These are phyloP conservation scores for Trachymyrmex septentrionalis DNA, from an alignment of 1,140 invertebrate species.

Conservation along the genomic window DNA sequence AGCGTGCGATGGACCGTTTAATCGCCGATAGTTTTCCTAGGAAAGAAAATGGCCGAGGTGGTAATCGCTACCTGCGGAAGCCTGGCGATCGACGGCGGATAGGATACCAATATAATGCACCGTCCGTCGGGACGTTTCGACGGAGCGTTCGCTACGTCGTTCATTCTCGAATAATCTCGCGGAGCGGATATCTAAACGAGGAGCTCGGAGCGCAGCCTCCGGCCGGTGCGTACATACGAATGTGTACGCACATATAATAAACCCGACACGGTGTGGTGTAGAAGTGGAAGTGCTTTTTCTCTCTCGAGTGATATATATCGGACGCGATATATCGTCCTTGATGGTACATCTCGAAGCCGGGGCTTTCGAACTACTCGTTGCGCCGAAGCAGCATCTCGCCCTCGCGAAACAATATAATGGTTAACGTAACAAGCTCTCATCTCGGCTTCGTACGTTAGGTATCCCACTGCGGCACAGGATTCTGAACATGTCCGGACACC, in stretches of 20 bases:
- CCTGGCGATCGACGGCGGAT: conserved; percentile 65
- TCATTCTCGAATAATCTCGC: conserved; percentile 71
- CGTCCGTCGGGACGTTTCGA: conserved; percentile 56
- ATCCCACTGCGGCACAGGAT: conserved; percentile 69
- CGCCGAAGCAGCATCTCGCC: conserved; percentile 70
- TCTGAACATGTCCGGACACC: conserved; percentile 65
- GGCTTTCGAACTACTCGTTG: conserved; percentile 40
- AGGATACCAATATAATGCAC: conserved; percentile 59
- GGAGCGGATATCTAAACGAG: conserved; percentile 76
- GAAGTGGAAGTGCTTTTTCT: conserved; percentile 55
- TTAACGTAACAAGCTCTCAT: conserved; percentile 80
- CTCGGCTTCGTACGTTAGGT: conserved; percentile 55
- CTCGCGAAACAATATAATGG: conserved; percentile 79
- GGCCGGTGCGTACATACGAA: conserved; percentile 61
- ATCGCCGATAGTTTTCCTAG: conserved; percentile 54
- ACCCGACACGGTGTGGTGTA: conserved; percentile 62
- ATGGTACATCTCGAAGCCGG: conserved; percentile 68
- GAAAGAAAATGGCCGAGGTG: conserved; percentile 71
- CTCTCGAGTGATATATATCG: conserved; percentile 74
- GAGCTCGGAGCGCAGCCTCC: conserved; percentile 66
- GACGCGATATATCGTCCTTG: conserved; percentile 73
- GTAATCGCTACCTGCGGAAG: conserved; percentile 73
- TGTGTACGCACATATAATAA: conserved; percentile 50
- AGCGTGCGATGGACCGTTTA: conserved; percentile 72
- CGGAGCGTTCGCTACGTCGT: conserved; percentile 39